These are phyloP conservation scores for Hemicrepidius hirtus DNA, from an alignment of 2,888 invertebrate genomes.

Conservation along the genomic window DNA sequence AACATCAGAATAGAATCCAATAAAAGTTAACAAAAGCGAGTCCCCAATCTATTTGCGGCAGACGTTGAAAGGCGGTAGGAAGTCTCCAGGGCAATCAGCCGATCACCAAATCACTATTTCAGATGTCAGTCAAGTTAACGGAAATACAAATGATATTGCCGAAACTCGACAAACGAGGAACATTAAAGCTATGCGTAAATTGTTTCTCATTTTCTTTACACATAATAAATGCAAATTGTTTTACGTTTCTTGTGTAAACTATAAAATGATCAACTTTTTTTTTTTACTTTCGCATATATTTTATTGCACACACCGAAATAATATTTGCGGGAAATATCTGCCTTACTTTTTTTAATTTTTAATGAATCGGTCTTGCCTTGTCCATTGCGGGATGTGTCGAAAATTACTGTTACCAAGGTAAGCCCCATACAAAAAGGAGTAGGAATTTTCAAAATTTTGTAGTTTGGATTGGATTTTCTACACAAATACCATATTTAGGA, in stretches of 20 bases:
- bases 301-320: too few species aligned
- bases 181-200: constrained; percentile 27
- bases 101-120: constrained; percentile 64
- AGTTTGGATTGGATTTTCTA: too few species aligned
- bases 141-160: constrained; percentile 60
- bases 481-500: too few species aligned
- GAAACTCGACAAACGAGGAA: constrained; percentile 51
- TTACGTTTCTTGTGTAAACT: neutral
- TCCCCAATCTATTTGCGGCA: constrained; percentile 62
- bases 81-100: constrained; percentile 61
- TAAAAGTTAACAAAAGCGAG: constrained; percentile 63
- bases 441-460: too few species aligned
- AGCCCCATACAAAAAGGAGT: too few species aligned
- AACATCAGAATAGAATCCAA: constrained; percentile 62
- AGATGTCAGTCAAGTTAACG: constrained; percentile 61
- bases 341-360: too few species aligned
- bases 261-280: neutral
- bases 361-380: too few species aligned
- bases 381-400: too few species aligned
- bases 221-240: too few species aligned
- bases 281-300: too few species aligned
- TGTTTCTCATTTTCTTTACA: constrained; percentile 3
- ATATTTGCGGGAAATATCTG: too few species aligned
- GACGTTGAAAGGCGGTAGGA: constrained; percentile 60
- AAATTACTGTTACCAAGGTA: too few species aligned